Base-by-base conservation (phyloP, 2,888 invertebrate genomes). In the Julus scandinavius region DNA sequence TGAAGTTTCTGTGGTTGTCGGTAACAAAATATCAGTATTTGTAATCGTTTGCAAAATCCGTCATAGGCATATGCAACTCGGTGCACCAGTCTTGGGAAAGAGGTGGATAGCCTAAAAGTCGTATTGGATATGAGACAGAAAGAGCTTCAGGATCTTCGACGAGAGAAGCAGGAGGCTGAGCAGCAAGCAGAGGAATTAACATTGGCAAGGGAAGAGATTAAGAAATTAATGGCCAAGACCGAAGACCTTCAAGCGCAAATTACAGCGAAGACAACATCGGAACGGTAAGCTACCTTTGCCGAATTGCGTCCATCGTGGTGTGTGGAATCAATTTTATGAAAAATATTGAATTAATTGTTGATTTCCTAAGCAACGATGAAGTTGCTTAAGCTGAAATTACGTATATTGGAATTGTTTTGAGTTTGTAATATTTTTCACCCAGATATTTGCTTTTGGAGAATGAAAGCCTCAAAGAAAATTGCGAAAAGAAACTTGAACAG, bases 101-200 rank as follows among this genome's bases (percentile, higher is more conserved):
- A 97, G 92, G 95, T 96, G 1, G 95, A 96, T 90, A 98, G 98
- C 29, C 93, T 98, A 89, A 95, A 97, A 90, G 95, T 96, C 63
- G 98, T 98, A 3, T 93, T 98, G 89, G 98, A 98, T 91, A 93
- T 98, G 91, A 96, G 96, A 91, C 96, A 96, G 92, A 95, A 95
- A 41, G 98, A 98, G 93, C 95, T 97, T 91, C 95, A 95, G 0
- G 95, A 96, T 29, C 93, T 98, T 86, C 94, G 92, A 88, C 91
- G 90, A 95, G 90, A 91, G 89, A 92, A 92, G 88, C 90, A 91
- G 83, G 95, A 96, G 90, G 93, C 96, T 88, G 93, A 94, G 83
- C 94, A 95, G 49, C 96, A 96, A 91, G 95, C 96, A 17, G 96
- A 96, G 91, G 94, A 95, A 88, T 94, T 97, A 90, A 95, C 95